Evolutionary conservation across 1,140 invertebrate species (phyloP), one percentile per base, ranked within the genome.

Genomic region (Leptestheria dahalacensis): DNA sequence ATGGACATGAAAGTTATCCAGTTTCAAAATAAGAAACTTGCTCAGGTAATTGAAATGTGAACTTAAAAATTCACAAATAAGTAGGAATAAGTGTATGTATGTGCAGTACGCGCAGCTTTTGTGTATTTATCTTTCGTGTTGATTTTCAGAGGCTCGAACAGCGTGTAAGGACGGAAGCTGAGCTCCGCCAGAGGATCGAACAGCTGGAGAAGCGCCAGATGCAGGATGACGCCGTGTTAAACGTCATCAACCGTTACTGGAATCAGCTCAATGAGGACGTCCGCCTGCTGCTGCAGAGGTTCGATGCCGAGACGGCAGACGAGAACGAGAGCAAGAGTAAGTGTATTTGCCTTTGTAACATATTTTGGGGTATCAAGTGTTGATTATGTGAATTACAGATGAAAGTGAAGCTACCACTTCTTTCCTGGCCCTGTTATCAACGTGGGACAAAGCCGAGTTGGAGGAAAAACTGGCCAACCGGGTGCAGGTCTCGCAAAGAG

Each of bases 201-300:
- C 92, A 97, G 72, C 74, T 98, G 63, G 93, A 98, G 70, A 96
- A 96, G 71, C 75, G 94, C 55, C 94, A 97, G 72, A 91, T 91
- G 47, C 92, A 95, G 73, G 94, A 97, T 74, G 95, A 99, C 79
- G 91, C 92, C 63, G 93, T 97, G 12, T 75, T 97, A 10, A 96
- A 94, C 77, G 92, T 97, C 61, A 91, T 99, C 9, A 98, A 98
- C 77, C 78, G 94, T 62, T 97, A 97, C 73, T 98, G 94, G 94
- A 98, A 93, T 76, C 85, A 93, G 69, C 75, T 95, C 12, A 94
- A 98, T 78, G 94, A 98, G 78, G 94, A 98, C 73, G 91, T 97
- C 63, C 74, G 94, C 65, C 84, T 97, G 28, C 71, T 97, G 24
- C 73, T 97, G 60, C 92, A 97, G 71, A 77, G 94, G 66, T 97